Percentiles rank a stretch among this genome's conserved stretches.
phyloP scores from a whole-genome alignment of 2,113 vertebrate species.

The Centropristis striata region DNA sequence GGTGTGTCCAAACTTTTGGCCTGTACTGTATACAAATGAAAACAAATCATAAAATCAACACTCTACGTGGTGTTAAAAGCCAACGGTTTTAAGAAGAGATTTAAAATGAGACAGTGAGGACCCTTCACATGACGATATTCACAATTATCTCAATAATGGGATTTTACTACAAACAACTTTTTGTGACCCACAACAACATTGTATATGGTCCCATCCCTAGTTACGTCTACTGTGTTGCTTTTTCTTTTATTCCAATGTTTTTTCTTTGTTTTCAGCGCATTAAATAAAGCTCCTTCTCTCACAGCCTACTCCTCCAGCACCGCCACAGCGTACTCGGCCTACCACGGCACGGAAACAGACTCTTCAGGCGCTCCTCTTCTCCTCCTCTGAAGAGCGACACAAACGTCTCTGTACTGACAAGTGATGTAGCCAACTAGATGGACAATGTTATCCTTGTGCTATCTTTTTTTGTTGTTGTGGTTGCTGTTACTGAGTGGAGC shows the following conservation, averaged over 20 bases:
- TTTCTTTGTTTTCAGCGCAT: background rate
- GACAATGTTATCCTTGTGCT: slow-evolving; percentile 21
- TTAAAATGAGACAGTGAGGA: too few relatives aligned
- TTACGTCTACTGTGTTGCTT: background rate
- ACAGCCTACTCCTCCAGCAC: slow-evolving; percentile 84
- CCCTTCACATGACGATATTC: too few relatives aligned
- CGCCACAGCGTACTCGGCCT: slow-evolving; percentile 86
- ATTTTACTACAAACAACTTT: too few relatives aligned
- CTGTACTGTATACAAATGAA: too few relatives aligned
- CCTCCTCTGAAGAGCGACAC: slow-evolving; percentile 75
- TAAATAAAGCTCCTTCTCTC: background rate
- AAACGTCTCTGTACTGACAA: background rate
- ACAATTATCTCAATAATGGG: too few relatives aligned
- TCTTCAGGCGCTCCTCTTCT: slow-evolving; percentile 94
- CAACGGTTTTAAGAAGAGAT: too few relatives aligned
- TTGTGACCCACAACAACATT: too few relatives aligned
- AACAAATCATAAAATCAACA: too few relatives aligned
- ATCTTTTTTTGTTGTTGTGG: background rate
- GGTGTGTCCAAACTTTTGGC: too few relatives aligned
- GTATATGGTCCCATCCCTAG: too few relatives aligned
- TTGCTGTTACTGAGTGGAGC: slow-evolving; percentile 71
- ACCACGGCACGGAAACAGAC: slow-evolving; percentile 91
- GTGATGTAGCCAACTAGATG: background rate
- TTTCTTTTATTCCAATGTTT: background rate
- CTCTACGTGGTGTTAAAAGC: too few relatives aligned